phyloP scores from a whole-genome alignment of 2,888 invertebrate species.

The Lacanobia oleracea region DNA sequence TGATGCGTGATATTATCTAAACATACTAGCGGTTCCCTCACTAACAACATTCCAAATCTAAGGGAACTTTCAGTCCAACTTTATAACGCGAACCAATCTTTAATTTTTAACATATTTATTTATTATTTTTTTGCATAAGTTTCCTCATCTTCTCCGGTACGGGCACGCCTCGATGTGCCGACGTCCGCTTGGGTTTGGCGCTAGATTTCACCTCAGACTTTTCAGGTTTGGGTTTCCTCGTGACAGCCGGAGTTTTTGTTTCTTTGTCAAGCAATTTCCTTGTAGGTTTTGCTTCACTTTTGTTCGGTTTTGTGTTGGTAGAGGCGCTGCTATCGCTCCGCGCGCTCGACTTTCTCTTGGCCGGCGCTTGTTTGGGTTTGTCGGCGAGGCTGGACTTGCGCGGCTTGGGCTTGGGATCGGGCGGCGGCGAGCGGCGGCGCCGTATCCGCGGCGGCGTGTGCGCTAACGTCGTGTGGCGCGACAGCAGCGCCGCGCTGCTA shows the following conservation, averaged over 20 bases:
- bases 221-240: slow-evolving; percentile 53
- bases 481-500: slow-evolving; percentile 83
- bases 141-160: slow-evolving; percentile 84
- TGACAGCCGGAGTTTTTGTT: slow-evolving; percentile 56
- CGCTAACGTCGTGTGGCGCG: slow-evolving; percentile 85
- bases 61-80: slow-evolving; percentile 61
- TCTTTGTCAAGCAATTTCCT: slow-evolving; percentile 72
- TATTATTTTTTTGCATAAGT: slow-evolving; percentile 75
- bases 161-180: slow-evolving; percentile 82
- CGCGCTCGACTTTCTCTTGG: slow-evolving; percentile 64
- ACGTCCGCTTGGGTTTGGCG: slow-evolving; percentile 69
- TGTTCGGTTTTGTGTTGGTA: slow-evolving; percentile 51
- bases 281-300: slow-evolving; percentile 55
- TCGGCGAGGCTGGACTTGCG: slow-evolving; percentile 52
- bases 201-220: slow-evolving; percentile 60
- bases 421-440: slow-evolving; percentile 81
- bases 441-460: slow-evolving; percentile 89
- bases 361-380: slow-evolving; percentile 58
- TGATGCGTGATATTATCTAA: slow-evolving; percentile 79
- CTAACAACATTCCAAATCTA: slow-evolving; percentile 47
- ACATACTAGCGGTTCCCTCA: slow-evolving; percentile 78
- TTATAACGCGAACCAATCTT: slow-evolving; percentile 65
- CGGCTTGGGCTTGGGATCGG: slow-evolving; percentile 37
- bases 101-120: slow-evolving; percentile 67
- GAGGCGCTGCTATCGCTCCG: slow-evolving; percentile 59